These are phyloP conservation scores for Delichon dasypus DNA, from an alignment of 2,797 vertebrate species.

Conservation along the genomic window DNA sequence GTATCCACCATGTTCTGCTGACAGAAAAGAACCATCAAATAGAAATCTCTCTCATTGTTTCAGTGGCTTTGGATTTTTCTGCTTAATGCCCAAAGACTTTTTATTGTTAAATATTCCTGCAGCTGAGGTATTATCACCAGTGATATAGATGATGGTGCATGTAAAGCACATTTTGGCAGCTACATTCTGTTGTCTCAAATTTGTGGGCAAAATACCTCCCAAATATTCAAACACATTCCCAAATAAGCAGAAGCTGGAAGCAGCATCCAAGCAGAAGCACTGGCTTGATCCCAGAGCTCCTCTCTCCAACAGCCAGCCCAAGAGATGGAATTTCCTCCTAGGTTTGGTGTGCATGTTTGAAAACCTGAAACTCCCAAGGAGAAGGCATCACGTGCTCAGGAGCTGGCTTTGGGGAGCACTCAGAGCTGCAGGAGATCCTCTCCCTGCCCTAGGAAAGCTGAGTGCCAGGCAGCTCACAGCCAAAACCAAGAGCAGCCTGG, in stretches of 20 bases:
- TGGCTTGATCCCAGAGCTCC: not conserved
- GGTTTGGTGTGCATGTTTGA: not conserved
- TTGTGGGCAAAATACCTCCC: not conserved
- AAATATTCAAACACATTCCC: not conserved
- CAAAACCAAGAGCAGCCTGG: not conserved
- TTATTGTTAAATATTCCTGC: slow-evolving; percentile 17
- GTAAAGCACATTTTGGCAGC: not conserved
- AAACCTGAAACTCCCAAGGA: not conserved
- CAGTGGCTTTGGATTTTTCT: not conserved
- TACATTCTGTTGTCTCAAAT: not conserved
- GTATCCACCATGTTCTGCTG: not conserved
- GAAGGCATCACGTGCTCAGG: rapidly evolving
- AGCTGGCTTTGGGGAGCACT: not conserved
- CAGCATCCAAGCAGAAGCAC: not conserved
- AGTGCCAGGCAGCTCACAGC: not conserved
- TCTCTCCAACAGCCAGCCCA: not conserved
- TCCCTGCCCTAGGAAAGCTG: not conserved
- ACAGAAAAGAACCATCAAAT: not conserved
- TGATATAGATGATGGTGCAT: not conserved
- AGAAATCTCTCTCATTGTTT: not conserved
- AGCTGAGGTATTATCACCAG: not conserved
- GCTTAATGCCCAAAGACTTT: not conserved
- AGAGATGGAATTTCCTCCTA: not conserved
- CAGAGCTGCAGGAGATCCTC: not conserved
- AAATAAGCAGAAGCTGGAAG: not conserved